Base-by-base conservation (phyloP, 2,888 invertebrate species). In the Tenthredo distinguenda region DNA sequence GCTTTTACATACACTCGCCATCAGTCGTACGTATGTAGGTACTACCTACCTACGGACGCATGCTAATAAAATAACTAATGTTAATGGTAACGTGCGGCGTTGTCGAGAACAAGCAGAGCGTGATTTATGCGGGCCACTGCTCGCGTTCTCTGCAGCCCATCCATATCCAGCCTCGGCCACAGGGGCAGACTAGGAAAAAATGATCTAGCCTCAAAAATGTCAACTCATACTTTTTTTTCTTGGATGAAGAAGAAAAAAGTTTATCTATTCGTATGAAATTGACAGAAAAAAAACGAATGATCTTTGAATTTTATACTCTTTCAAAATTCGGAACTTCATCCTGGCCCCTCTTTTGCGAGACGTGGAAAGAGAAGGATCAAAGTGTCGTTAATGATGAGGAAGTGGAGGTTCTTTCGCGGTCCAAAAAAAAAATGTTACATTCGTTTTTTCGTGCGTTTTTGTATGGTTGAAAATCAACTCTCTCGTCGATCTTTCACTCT, bases 41-140 rank as follows among this genome's bases (percentile, higher is more conserved):
- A 31, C 9, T 40, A 9, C n/a, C 15, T 15, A 21, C 34, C 6
- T 50, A 58, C 58, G 62, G 40, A 77, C 62, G 34, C 81, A 81
- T 81, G 81, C 58, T 62, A 83, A 68, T 83, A 83, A 83, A 83
- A 83, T 83, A 71, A 71, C 83, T 71, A 68, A 83, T 83, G 65
- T 62, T 83, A 83, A 88, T 90, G 88, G 88, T 90, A 90, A 91
- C 88, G 89, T 90, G 89, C 89, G 86, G 89, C 88, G 89, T 90
- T 90, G 87, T 89, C 89, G 89, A 89, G 88, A 89, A 88, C 91
- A 92, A 92, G 91, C 92, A 92, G 92, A 91, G 91, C 91, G 90
- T 91, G 88, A 88, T 90, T 81, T 87, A 88, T 88, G 90, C 90
- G 89, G 91, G 90, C 91, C 90, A 90, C 89, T 91, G 90, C 90